Evolutionary conservation across 2,113 vertebrate genomes (phyloP).

Genomic region (Ophthalmolycus amberensis): DNA sequence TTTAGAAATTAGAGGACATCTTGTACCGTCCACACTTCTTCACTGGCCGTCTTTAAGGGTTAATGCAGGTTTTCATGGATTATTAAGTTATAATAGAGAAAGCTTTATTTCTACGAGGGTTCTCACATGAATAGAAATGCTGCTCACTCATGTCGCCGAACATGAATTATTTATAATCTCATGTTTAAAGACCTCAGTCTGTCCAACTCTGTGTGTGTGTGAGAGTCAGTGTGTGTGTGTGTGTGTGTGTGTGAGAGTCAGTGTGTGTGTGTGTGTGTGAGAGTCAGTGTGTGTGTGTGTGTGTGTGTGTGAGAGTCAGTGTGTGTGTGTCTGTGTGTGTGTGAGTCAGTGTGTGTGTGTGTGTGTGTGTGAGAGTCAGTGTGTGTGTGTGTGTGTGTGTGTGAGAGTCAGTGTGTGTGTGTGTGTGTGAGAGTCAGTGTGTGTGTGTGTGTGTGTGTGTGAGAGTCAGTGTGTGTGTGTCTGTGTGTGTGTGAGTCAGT

Average conservation of each 20-base stretch:
- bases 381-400: no score
- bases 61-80: no score
- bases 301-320: no score
- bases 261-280: no score
- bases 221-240: background rate
- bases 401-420: background rate
- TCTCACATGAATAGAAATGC: background rate
- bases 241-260: background rate
- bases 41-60: background rate
- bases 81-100: background rate
- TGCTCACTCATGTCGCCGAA: background rate
- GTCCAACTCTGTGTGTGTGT: background rate
- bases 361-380: no score
- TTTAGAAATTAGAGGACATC: no score
- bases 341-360: background rate
- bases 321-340: no score
- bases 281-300: no score
- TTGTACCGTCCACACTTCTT: background rate
- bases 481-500: no score
- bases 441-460: background rate
- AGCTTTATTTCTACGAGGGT: no score
- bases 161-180: conserved; percentile 18
- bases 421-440: no score
- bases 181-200: background rate
- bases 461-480: no score